phyloP scores from a whole-genome alignment of 2,797 vertebrate species.

The Ispidina picta region DNA sequence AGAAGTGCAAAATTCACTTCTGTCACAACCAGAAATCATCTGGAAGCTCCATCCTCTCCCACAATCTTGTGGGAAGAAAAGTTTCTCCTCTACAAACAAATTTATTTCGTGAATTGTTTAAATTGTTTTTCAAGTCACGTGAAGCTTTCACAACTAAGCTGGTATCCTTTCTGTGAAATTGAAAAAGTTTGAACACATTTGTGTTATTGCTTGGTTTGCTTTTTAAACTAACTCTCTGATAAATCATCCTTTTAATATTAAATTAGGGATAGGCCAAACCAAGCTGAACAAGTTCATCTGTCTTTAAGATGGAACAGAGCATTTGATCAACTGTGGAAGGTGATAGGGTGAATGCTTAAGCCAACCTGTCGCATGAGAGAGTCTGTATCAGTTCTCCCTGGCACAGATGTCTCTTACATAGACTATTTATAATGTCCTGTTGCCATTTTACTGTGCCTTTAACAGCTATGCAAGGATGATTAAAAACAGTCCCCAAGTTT shows the following conservation, averaged over 20 bases:
- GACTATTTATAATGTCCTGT: conserved; percentile 56
- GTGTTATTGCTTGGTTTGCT: not conserved
- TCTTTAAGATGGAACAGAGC: not conserved
- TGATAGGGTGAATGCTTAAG: conserved; percentile 12
- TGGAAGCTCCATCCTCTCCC: not conserved
- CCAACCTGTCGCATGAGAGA: conserved; percentile 28
- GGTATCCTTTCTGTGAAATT: not conserved
- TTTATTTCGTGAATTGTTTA: not conserved
- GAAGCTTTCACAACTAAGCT: not conserved
- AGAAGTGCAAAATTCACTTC: conserved; percentile 1
- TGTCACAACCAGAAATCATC: not conserved
- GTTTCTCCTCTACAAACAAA: not conserved
- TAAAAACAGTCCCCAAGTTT: conserved; percentile 57
- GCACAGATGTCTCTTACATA: conserved; percentile 47
- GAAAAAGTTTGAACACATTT: not conserved
- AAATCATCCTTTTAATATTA: not conserved
- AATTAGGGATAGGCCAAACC: not conserved
- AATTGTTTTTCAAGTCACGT: not conserved
- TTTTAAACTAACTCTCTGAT: not conserved
- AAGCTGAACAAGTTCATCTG: not conserved
- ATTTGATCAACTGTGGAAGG: not conserved
- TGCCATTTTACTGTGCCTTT: conserved; percentile 64
- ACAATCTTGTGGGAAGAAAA: not conserved
- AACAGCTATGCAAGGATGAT: conserved; percentile 46
- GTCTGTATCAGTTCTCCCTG: conserved; percentile 28